These are phyloP conservation scores for Drosophila willistoni DNA, from an alignment of 1,140 invertebrate genomes.

Conservation along the genomic window DNA sequence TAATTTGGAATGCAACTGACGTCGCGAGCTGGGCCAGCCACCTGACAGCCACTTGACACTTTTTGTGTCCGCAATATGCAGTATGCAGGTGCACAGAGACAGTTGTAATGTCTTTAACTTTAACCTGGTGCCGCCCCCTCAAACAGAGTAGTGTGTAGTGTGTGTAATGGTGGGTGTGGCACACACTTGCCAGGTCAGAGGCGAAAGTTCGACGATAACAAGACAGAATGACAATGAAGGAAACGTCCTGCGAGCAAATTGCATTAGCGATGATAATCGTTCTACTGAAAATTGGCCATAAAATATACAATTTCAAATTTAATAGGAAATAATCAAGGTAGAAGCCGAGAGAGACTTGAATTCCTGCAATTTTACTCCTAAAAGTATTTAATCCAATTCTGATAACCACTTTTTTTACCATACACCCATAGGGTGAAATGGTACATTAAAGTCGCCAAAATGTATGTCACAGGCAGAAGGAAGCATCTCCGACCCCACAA, in stretches of 20 bases:
- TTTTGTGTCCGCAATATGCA: slow-evolving; percentile 49
- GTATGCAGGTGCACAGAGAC: slow-evolving; percentile 24
- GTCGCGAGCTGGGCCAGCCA: slow-evolving; percentile 38
- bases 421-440: no score
- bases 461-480: no score
- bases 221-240: slow-evolving; percentile 9
- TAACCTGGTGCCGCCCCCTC: neutral
- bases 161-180: slow-evolving; percentile 6
- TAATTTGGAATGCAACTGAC: slow-evolving; percentile 66
- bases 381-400: no score
- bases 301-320: no score
- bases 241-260: slow-evolving; percentile 31
- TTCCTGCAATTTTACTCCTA: no score
- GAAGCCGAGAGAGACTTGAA: no score
- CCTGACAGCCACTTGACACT: slow-evolving; percentile 68
- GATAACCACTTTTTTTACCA: no score
- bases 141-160: neutral
- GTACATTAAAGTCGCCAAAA: no score
- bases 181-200: slow-evolving; percentile 50
- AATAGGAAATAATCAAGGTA: no score
- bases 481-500: no score
- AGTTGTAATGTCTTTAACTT: slow-evolving; percentile 58
- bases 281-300: neutral
- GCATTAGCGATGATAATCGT: slow-evolving; percentile 23
- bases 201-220: slow-evolving; percentile 1